These are phyloP conservation scores for Tinamus guttatus DNA, from an alignment of 2,113 vertebrate species.

Conservation along the genomic window DNA sequence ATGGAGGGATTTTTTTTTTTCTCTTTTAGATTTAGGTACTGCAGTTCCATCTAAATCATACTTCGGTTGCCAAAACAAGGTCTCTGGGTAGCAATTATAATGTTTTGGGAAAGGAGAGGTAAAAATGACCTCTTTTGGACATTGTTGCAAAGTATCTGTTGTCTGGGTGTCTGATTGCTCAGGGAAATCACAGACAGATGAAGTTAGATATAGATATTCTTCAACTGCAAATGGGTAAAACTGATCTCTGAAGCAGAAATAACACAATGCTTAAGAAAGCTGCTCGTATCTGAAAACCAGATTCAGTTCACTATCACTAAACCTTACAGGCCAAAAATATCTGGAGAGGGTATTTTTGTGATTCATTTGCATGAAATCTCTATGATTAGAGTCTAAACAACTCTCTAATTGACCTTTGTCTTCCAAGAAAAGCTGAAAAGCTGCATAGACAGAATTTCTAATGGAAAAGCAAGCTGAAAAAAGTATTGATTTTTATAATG, in stretches of 20 bases:
- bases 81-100: not conserved
- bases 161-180: not conserved
- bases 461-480: not conserved
- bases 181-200: not conserved
- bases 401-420: not conserved
- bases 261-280: not conserved
- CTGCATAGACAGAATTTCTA: not conserved
- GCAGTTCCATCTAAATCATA: not conserved
- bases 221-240: not conserved
- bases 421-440: not conserved
- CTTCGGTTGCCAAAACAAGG: not conserved
- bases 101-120: not conserved
- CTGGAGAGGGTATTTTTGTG: not conserved
- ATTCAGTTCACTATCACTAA: not conserved
- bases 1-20: not conserved
- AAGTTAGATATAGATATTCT: not conserved
- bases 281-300: not conserved
- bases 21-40: not conserved
- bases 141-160: not conserved
- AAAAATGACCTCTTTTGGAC: not conserved
- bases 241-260: not conserved
- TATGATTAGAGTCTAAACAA: not conserved
- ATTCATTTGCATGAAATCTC: not conserved
- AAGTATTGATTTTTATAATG: not conserved
- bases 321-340: not conserved